Conservation (phyloP, 2,113 vertebrate genomes). For the Synodontis membranacea region DNA sequence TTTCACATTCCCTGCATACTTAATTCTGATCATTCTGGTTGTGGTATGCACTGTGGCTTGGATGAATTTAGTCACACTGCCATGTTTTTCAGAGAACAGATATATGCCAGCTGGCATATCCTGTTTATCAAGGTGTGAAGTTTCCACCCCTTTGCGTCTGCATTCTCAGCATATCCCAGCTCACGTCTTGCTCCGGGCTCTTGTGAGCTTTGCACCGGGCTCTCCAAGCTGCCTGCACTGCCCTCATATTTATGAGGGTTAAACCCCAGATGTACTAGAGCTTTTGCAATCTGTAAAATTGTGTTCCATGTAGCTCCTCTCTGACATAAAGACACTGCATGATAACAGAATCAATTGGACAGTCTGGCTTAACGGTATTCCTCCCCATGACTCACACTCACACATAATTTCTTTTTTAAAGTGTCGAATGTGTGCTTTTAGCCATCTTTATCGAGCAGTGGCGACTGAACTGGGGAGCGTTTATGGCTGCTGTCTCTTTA, state of each 20-base stretch:
- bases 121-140: conserved; percentile 45
- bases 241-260: conserved; percentile 45
- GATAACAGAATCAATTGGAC: neutral
- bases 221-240: conserved; percentile 22
- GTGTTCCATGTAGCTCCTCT: neutral
- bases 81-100: conserved; percentile 7
- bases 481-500: conserved; percentile 44
- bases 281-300: neutral
- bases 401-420: neutral
- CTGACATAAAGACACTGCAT: neutral
- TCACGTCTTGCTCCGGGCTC: conserved; percentile 24
- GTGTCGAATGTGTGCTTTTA: too few relatives aligned
- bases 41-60: neutral
- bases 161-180: conserved; percentile 4
- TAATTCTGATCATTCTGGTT: neutral
- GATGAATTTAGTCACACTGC: neutral
- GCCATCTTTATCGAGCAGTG: conserved; percentile 11
- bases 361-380: neutral
- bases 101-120: conserved; percentile 35
- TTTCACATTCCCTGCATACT: neutral
- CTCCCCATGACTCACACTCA: neutral
- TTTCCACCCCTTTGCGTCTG: conserved; percentile 24
- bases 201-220: conserved; percentile 7
- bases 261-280: conserved; percentile 45
- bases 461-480: neutral